Evolutionary conservation across 2,113 vertebrate species (phyloP).

Genomic region (Thinocorus orbignyianus): DNA sequence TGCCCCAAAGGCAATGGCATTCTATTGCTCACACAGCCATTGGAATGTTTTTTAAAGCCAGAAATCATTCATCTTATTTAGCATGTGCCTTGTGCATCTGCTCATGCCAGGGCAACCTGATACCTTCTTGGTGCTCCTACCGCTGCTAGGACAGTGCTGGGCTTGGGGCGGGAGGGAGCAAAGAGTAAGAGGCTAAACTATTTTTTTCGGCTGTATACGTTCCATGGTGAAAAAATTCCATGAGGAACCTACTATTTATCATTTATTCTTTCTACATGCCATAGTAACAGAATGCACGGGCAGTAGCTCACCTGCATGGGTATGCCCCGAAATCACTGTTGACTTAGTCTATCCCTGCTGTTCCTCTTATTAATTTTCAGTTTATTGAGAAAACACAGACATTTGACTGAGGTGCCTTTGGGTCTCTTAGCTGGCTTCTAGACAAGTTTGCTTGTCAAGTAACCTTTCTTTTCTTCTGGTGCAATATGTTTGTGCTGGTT

Average conservation of each 20-base stretch:
- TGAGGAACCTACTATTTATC: neutral
- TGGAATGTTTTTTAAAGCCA: neutral
- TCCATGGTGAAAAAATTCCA: neutral
- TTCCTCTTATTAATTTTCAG: neutral
- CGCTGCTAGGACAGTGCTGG: neutral
- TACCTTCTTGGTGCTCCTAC: neutral
- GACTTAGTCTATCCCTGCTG: neutral
- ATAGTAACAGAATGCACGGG: fast-evolving
- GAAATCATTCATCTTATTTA: neutral
- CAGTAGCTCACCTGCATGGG: neutral
- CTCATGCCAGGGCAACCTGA: neutral
- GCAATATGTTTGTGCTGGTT: slow-evolving; percentile 59
- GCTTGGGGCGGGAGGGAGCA: no score
- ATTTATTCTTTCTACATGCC: neutral
- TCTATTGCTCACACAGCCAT: neutral
- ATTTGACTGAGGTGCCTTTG: neutral
- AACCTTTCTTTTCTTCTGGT: slow-evolving; percentile 18
- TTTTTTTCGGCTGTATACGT: neutral
- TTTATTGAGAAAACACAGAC: neutral
- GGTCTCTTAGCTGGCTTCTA: neutral
- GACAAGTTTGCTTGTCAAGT: slow-evolving; percentile 1
- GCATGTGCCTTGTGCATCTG: fast-evolving
- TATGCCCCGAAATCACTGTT: slow-evolving; percentile 7
- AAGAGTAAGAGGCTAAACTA: neutral
- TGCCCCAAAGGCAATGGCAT: neutral